These are phyloP conservation scores for Rhopalosiphum nymphaeae DNA, from an alignment of 2,888 invertebrate species.

Conservation along the genomic window DNA sequence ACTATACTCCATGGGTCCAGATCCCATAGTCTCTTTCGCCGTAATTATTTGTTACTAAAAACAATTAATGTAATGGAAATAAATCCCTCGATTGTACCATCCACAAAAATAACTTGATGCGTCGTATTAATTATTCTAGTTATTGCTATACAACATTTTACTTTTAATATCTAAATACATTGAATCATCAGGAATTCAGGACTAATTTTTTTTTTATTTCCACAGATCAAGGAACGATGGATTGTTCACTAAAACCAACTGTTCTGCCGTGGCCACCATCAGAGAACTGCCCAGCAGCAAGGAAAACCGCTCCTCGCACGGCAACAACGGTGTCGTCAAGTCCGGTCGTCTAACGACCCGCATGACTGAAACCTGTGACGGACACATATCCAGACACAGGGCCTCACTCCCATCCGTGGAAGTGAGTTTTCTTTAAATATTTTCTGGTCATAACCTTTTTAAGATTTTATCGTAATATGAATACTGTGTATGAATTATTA, in stretches of 20 bases:
- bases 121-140: not conserved
- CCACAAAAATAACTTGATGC: not conserved
- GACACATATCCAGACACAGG: conserved; percentile 44
- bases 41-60: not conserved
- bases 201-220: not conserved
- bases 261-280: conserved; percentile 53
- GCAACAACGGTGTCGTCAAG: conserved; percentile 6
- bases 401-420: conserved; percentile 45
- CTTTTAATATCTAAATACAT: not conserved
- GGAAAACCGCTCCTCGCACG: conserved; percentile 28
- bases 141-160: not conserved
- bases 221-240: conserved; percentile 56
- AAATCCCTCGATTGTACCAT: not conserved
- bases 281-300: conserved; percentile 53
- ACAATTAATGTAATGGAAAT: not conserved
- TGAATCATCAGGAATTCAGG: not conserved
- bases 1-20: not conserved
- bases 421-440: conserved; percentile 26
- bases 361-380: conserved; percentile 62
- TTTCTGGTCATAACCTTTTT: not conserved
- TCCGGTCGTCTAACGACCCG: conserved; percentile 48
- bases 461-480: not conserved
- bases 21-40: not conserved
- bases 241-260: conserved; percentile 43
- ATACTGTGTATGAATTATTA: not conserved